Base-by-base conservation (phyloP, 1,140 invertebrate genomes). In the Polyergus mexicanus region DNA sequence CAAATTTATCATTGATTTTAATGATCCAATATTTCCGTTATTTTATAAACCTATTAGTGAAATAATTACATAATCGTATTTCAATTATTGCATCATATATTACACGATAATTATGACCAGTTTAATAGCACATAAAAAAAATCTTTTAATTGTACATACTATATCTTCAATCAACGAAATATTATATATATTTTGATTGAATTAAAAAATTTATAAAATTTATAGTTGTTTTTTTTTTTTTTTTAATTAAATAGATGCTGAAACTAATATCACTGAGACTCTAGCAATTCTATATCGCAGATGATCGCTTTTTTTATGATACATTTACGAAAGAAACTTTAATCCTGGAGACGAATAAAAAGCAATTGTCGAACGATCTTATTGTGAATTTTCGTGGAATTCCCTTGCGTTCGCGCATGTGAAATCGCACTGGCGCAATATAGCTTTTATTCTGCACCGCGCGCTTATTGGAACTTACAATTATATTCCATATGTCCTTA, bases 401-500 rank as follows among this genome's bases (percentile, higher is more conserved):
- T 60, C 13, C 7, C n/a, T 69, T 56, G 35, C 7, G 22, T 3
- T 19, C 35, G 65, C 44, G 41, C 19, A 54, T 63, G 62, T 32
- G 86, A 90, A 87, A 88, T 89, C 88, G 76, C 86, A 78, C 78
- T 92, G 89, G 88, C 86, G 87, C 84, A 92, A 92, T 77, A 38
- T 54, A 76, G 86, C 77, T 78, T 88, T 89, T 89, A 78, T 92
- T 91, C 88, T 60, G 80, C 72, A 8, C 38, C 38, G 78, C 86
- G 86, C 89, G 87, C 87, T 89, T 93, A 92, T 91, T 93, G 91
- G 91, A 94, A 94, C 93, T 94, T 93, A 90, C 92, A 94, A 94
- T 93, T 93, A 93, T 94, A 93, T 92, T 94, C 92, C 92, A 85
- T 54, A 90, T 89, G 90, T 90, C 38, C 91, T 94, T 94, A 94